A percentile compares a stretch with the other conserved stretches of the same genome.
Conservation (phyloP, 2,797 vertebrate genomes). For the Coregonus sp. region DNA sequence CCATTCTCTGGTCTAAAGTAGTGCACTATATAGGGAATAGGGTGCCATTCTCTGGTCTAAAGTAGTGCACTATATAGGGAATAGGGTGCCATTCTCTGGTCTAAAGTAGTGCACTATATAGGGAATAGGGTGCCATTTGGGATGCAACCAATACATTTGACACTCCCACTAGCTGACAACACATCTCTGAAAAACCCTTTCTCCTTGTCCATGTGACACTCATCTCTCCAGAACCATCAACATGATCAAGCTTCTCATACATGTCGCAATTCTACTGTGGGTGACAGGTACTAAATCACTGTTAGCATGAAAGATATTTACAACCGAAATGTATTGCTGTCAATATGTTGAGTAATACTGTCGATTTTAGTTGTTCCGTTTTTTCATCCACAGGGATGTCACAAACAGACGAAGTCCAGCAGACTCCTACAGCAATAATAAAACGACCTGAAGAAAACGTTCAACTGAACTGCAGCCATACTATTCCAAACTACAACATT, state of each 20-base stretch:
- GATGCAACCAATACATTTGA: background rate
- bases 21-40: too few species aligned
- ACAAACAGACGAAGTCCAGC: conserved; percentile 20
- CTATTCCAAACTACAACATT: conserved; percentile 19
- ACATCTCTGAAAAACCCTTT: background rate
- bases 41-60: too few species aligned
- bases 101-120: background rate
- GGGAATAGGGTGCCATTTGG: background rate
- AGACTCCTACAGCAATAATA: conserved; percentile 20
- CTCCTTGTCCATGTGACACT: background rate
- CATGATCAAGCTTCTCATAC: conserved; percentile 1
- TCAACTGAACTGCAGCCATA: conserved; percentile 41
- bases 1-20: too few species aligned
- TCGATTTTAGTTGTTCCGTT: background rate
- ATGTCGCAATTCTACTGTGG: conserved; percentile 15
- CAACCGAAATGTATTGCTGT: background rate
- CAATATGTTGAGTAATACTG: background rate
- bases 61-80: too few species aligned
- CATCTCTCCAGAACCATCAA: conserved; percentile 17
- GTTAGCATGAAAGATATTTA: background rate
- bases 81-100: background rate
- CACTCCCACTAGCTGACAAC: background rate
- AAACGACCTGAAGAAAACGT: conserved; percentile 8
- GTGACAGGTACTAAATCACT: conserved; percentile 36
- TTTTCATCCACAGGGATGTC: conserved; percentile 19